Evolutionary conservation across 1,140 invertebrate genomes (phyloP).

Genomic region (Platorchestia sp.): DNA sequence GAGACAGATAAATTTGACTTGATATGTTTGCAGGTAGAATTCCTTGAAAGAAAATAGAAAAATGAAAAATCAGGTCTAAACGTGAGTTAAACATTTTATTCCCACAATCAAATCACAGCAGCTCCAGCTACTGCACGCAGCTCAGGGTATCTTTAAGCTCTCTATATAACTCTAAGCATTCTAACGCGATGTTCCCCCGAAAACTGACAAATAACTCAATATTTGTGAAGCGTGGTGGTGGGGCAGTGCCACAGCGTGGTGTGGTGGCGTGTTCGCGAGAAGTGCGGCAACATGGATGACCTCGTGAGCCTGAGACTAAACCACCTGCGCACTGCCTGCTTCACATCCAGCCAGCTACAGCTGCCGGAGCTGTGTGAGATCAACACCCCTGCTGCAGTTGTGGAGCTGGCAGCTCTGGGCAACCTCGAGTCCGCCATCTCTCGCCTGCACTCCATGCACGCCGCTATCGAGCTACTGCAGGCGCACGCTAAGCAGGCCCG

Average conservation of each 20-base stretch:
- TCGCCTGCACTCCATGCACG: slow-evolving; percentile 35
- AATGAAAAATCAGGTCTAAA: too few relatives aligned
- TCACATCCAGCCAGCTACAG: slow-evolving; percentile 24
- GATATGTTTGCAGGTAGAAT: too few relatives aligned
- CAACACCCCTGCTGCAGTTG: slow-evolving; percentile 18
- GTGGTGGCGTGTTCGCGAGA: slow-evolving; percentile 27
- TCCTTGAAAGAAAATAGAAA: too few relatives aligned
- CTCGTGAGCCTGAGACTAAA: slow-evolving; percentile 23
- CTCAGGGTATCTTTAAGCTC: too few relatives aligned
- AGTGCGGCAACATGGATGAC: slow-evolving; percentile 19
- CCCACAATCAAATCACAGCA: too few relatives aligned
- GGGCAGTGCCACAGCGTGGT: slow-evolving; percentile 12
- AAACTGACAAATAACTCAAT: too few relatives aligned
- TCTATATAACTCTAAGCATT: too few relatives aligned
- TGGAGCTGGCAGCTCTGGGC: slow-evolving; percentile 26
- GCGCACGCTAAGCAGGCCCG: slow-evolving; percentile 20
- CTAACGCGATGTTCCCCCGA: too few relatives aligned
- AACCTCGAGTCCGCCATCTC: slow-evolving; percentile 3
- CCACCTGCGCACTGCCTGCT: slow-evolving; percentile 26
- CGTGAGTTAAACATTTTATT: too few relatives aligned
- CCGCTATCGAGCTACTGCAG: slow-evolving; percentile 7
- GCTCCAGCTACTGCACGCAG: too few relatives aligned
- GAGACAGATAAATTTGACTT: too few relatives aligned
- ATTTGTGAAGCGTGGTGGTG: slow-evolving; percentile 9
- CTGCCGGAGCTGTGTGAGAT: slow-evolving; percentile 41